These are phyloP conservation scores for Erebia aethiops DNA, from an alignment of 2,888 invertebrate species.

Conservation along the genomic window DNA sequence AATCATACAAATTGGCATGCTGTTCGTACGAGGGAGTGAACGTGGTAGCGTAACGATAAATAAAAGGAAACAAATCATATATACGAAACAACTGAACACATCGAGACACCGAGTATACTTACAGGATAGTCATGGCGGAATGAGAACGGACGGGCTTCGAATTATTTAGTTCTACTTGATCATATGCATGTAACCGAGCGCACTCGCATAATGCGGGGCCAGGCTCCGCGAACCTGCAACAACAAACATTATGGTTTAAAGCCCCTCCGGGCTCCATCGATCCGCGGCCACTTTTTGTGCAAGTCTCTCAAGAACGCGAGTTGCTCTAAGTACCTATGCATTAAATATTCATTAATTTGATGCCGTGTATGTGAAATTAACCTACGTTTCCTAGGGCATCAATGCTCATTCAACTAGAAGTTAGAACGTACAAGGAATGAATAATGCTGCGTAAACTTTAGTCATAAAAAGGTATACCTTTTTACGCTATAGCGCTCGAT, in stretches of 20 bases:
- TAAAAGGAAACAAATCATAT: slow-evolving; percentile 61
- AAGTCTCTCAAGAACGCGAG: neutral
- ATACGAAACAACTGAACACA: slow-evolving; percentile 67
- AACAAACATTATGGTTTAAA: slow-evolving; percentile 60
- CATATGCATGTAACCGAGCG: slow-evolving; percentile 66
- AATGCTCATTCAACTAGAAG: neutral
- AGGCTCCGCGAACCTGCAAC: slow-evolving; percentile 70
- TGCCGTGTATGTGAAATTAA: neutral
- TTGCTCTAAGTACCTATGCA: neutral
- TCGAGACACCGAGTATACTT: slow-evolving; percentile 74
- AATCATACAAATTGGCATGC: slow-evolving; percentile 79
- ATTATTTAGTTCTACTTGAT: slow-evolving; percentile 65
- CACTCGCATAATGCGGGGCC: slow-evolving; percentile 77
- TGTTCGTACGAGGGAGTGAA: slow-evolving; percentile 82
- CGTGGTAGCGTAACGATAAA: slow-evolving; percentile 80
- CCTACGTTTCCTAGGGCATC: neutral
- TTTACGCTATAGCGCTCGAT: slow-evolving; percentile 40
- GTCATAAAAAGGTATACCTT: slow-evolving; percentile 32
- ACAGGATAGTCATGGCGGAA: slow-evolving; percentile 73
- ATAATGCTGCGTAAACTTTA: slow-evolving; percentile 14
- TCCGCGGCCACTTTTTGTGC: slow-evolving; percentile 29
- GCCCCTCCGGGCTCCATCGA: slow-evolving; percentile 50
- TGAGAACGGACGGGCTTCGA: slow-evolving; percentile 58
- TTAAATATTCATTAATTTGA: neutral
- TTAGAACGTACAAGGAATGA: slow-evolving; percentile 1